phyloP scores from a whole-genome alignment of 1,140 invertebrate species.

The Drosophila nigrodunni region DNA sequence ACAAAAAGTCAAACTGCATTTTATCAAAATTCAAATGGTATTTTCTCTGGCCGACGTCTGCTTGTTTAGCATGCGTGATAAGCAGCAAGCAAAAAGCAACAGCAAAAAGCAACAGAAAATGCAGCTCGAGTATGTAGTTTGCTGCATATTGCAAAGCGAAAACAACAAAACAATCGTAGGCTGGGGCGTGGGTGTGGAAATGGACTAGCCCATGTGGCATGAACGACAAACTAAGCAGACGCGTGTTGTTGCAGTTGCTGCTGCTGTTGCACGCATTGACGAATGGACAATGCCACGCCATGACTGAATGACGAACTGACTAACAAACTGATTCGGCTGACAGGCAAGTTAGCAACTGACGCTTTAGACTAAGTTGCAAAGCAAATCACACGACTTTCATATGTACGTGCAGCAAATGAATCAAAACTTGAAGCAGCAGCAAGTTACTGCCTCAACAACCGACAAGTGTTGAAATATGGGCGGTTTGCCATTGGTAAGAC shows the following conservation, averaged over 20 bases:
- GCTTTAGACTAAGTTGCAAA: slow-evolving; percentile 44
- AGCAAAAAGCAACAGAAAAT: slow-evolving; percentile 44
- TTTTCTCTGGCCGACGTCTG: slow-evolving; percentile 63
- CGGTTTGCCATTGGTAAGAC: neutral
- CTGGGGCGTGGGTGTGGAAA: neutral
- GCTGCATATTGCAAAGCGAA: slow-evolving; percentile 55
- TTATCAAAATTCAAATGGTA: slow-evolving; percentile 82
- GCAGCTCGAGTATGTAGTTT: slow-evolving; percentile 57
- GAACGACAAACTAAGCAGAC: slow-evolving; percentile 49
- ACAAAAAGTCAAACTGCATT: slow-evolving; percentile 74
- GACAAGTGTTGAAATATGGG: slow-evolving; percentile 52
- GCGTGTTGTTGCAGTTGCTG: slow-evolving; percentile 21
- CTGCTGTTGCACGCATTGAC: slow-evolving; percentile 19
- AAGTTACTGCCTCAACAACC: slow-evolving; percentile 8
- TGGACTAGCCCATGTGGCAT: slow-evolving; percentile 25
- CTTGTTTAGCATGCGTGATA: slow-evolving; percentile 80
- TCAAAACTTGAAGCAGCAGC: slow-evolving; percentile 46
- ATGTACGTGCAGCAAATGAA: slow-evolving; percentile 54
- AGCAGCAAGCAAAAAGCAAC: slow-evolving; percentile 67
- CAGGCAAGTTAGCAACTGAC: slow-evolving; percentile 6
- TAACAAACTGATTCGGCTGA: neutral
- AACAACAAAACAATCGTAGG: slow-evolving; percentile 24
- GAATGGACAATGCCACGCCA: slow-evolving; percentile 14
- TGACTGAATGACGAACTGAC: neutral
- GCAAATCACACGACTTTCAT: slow-evolving; percentile 56